Base-by-base conservation (phyloP, 1,140 invertebrate genomes). In the Sinella curviseta region DNA sequence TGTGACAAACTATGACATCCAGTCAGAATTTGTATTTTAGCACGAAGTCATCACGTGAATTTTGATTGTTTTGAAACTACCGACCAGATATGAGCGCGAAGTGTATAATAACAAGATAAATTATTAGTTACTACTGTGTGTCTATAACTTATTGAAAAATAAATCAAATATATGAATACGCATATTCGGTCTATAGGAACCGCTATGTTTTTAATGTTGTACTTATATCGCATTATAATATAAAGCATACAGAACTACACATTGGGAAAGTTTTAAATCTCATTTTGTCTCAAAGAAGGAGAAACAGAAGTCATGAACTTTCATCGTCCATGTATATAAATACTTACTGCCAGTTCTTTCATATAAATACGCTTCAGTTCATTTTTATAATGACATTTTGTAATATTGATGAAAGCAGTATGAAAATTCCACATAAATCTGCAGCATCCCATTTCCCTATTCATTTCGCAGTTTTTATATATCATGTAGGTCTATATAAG, bases 11-110 rank as follows among this genome's bases (percentile, higher is more conserved):
- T 48, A 48, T 48, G 39, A 48, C 39, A 48, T 48, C 39, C 39
- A 48, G 20, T 48, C n/a, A n/a, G 20, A 12, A 48, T 48, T 12
- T 48, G 8, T 48, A 12, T 48, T 48, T 48, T 48, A 48, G 39
- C 57, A 65, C 24, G 57, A 14, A 65, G 57, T 14, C 24, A 17
- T 65, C 57, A 65, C 57, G 57, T 65, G 57, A 65, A 65, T 48
- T 12, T 26, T 65, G 57, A 65, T 65, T 65, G 57, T 65, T 65
- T 65, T 65, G 14, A 65, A 65, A 65, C 39, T 12, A 65, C 14
- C 16, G 57, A n/a, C 39, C 39, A 48, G 8, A n/a, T n/a, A n/a
- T n/a, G 20, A 48, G 39, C 39, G 39, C 39, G 8, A 48, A 48
- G 20, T 20, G n/a, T n/a, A n/a, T n/a, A n/a, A 48, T 48, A 48